Base-by-base conservation (phyloP, 1,140 invertebrate genomes). In the Dryas iulia region DNA sequence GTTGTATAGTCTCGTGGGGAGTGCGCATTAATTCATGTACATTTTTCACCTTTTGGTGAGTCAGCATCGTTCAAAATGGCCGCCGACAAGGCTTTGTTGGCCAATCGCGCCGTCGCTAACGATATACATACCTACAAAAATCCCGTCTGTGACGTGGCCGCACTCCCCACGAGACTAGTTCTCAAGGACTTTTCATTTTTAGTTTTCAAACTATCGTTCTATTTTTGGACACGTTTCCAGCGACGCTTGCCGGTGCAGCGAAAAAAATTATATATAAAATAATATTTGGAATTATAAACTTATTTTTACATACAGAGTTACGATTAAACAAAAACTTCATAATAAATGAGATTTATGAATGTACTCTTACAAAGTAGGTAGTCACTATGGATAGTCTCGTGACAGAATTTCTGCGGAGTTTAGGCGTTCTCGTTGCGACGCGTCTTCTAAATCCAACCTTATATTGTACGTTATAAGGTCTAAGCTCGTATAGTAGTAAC, bases 1-100 rank as follows among this genome's bases (percentile, higher is more conserved):
- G 87, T 90, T 90, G 86, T 86, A 76, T 89, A 92, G 90, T 92
- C 89, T 91, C 90, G 87, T 86, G 82, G 83, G 86, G 86, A 90
- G 87, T 92, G 77, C 83, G 76, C 78, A 84, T 83, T 79, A 86
- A 89, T 87, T 90, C 89, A 81, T 83, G 82, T 88, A 88, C 83
- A 92, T 92, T 92, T 92, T 92, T 92, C 89, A 89, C 89, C 85
- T 89, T 90, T 87, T 88, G 87, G 88, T 92, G 92, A 92, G 81
- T 92, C 92, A 92, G 89, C 86, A 86, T 79, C 83, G 80, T 81
- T 87, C 89, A 92, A 92, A 91, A 92, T 92, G 92, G 90, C 92
- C 84, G 90, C 87, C 84, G 76, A 83, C 82, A 84, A 89, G 84
- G 86, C 85, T 86, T 86, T 87, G 82, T 87, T 86, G 81, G 83